phyloP scores from a whole-genome alignment of 30 jellyfish, hydroid and myxozoan genomes.

The Pelagia noctiluca region DNA sequence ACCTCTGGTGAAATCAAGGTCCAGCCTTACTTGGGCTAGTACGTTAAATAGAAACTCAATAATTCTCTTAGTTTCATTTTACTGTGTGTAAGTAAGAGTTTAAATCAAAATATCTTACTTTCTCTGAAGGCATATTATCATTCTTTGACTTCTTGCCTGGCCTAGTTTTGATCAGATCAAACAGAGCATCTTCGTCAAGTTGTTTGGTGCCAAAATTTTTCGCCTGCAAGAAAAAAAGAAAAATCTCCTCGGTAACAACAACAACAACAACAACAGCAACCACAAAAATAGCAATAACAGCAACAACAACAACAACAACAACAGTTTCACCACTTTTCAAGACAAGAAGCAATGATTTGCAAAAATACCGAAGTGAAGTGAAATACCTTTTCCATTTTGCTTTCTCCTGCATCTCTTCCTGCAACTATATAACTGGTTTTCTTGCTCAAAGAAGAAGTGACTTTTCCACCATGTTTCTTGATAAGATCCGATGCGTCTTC shows the following conservation, averaged over 20 bases:
- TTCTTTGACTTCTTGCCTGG: slow-evolving; percentile 65
- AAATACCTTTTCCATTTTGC: slow-evolving; percentile 87
- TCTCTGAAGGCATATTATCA: neutral
- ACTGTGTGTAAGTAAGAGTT: too few relatives aligned
- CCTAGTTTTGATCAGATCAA: slow-evolving; percentile 61
- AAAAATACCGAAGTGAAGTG: neutral
- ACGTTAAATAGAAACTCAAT: too few relatives aligned
- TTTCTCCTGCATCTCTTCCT: slow-evolving; percentile 97
- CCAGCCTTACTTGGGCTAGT: too few relatives aligned
- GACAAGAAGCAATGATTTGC: neutral
- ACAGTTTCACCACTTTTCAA: neutral
- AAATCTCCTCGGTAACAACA: neutral
- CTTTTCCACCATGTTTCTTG: slow-evolving; percentile 94
- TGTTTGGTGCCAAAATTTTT: slow-evolving; percentile 76
- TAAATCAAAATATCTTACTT: neutral
- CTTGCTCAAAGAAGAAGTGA: slow-evolving; percentile 89
- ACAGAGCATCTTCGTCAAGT: slow-evolving; percentile 86
- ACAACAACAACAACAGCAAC: too few relatives aligned
- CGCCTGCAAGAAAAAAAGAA: slow-evolving; percentile 63
- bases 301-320: too few relatives aligned
- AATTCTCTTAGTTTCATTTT: too few relatives aligned
- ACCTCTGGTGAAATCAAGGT: too few relatives aligned
- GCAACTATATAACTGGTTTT: slow-evolving; percentile 84
- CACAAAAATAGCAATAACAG: neutral
- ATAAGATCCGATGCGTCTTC: slow-evolving; percentile 83